These are phyloP conservation scores for Zaprionus gabonicus DNA, from an alignment of 1,140 invertebrate species.

Conservation along the genomic window DNA sequence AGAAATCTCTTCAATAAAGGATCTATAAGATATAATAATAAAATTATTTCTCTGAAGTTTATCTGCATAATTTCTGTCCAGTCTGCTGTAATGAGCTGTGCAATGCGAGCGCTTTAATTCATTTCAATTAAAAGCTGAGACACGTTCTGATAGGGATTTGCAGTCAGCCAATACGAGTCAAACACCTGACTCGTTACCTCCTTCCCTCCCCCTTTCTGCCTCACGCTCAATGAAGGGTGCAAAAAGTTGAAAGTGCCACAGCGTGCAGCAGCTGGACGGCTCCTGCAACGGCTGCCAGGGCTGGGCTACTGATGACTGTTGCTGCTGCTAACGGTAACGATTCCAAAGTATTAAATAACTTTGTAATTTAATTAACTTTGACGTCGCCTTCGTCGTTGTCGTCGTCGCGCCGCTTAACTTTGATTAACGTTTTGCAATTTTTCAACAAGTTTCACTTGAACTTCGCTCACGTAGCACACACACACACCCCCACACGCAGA, in stretches of 20 bases:
- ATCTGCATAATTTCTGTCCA: not conserved
- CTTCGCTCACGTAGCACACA: slow-evolving; percentile 50
- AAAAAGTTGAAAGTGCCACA: slow-evolving; percentile 53
- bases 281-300: slow-evolving; percentile 33
- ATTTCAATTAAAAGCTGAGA: slow-evolving; percentile 74
- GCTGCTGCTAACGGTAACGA: slow-evolving; percentile 53
- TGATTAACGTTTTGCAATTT: slow-evolving; percentile 81
- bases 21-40: not conserved
- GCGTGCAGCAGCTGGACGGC: slow-evolving; percentile 21
- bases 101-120: slow-evolving; percentile 67
- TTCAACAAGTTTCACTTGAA: slow-evolving; percentile 77
- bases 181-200: not conserved
- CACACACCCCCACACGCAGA: slow-evolving; percentile 4
- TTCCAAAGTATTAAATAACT: slow-evolving; percentile 82
- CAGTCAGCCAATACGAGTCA: not conserved
- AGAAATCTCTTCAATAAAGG: not conserved
- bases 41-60: not conserved
- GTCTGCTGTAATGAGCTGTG: slow-evolving; percentile 31
- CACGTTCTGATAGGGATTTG: slow-evolving; percentile 50
- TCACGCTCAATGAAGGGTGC: slow-evolving; percentile 15
- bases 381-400: slow-evolving; percentile 56
- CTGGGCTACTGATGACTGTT: slow-evolving; percentile 17
- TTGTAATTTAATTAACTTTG: slow-evolving; percentile 84
- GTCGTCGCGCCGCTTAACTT: slow-evolving; percentile 66
- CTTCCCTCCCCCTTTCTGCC: not conserved